A percentile compares a stretch with the other conserved stretches of the same genome.
These are phyloP conservation scores for Pristionchus japonicus DNA, from an alignment of 2,888 invertebrate species.

Conservation along the genomic window DNA sequence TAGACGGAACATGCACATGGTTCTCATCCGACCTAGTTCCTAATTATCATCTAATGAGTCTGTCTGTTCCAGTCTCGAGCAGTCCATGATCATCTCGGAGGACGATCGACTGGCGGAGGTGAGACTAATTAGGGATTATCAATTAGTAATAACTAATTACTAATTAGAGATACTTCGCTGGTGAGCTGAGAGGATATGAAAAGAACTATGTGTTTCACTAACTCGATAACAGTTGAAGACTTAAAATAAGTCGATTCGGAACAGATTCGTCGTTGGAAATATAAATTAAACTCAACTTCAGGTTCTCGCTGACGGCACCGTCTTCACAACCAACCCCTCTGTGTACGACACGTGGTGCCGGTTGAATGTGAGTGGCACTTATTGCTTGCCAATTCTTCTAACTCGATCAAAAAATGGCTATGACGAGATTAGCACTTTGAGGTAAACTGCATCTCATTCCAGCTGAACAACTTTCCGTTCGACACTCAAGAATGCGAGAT, in stretches of 20 bases:
- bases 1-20: too few relatives aligned
- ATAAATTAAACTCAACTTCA: neutral
- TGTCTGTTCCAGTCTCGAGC: conserved; percentile 4
- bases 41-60: too few relatives aligned
- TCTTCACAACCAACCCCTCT: conserved; percentile 33
- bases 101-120: conserved; percentile 47
- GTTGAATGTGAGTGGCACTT: conserved; percentile 6
- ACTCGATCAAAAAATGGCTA: neutral
- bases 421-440: too few relatives aligned
- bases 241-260: neutral
- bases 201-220: neutral
- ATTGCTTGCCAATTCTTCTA: neutral
- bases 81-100: conserved; percentile 33
- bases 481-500: conserved; percentile 32
- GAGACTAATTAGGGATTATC: neutral
- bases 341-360: conserved; percentile 46
- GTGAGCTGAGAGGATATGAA: neutral
- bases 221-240: neutral
- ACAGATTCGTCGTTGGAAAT: neutral
- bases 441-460: neutral
- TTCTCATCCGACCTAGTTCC: too few relatives aligned
- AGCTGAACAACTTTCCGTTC: conserved; percentile 45
- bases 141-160: neutral
- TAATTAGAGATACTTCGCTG: neutral
- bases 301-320: neutral